These are phyloP conservation scores for Channa striata DNA, from an alignment of 2,797 vertebrate genomes.

Conservation along the genomic window DNA sequence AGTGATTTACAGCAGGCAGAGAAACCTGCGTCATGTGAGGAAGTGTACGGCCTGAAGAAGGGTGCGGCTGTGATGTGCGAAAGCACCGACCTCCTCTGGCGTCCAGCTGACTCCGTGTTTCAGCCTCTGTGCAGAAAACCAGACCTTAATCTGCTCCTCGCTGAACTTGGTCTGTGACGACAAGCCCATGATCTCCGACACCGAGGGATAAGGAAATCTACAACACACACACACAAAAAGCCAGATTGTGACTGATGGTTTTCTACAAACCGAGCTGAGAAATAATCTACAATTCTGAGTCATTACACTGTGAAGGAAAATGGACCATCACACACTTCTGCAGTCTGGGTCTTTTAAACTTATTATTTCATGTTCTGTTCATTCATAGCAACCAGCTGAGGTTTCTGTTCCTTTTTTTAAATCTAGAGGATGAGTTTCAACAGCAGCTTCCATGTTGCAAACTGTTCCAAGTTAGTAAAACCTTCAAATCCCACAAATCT, in stretches of 20 bases:
- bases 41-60: neutral
- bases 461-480: too few species aligned
- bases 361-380: too few species aligned
- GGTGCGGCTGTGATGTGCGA: neutral
- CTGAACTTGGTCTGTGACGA: conserved; percentile 96
- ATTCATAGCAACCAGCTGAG: too few species aligned
- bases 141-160: conserved; percentile 98
- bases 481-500: too few species aligned
- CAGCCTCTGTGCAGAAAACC: conserved; percentile 98
- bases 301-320: neutral
- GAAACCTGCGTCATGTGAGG: neutral
- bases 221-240: neutral
- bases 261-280: neutral
- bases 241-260: neutral
- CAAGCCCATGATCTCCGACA: conserved; percentile 93
- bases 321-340: neutral
- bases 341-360: too few species aligned
- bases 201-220: conserved; percentile 94
- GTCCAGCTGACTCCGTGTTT: conserved; percentile 99
- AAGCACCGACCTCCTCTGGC: conserved; percentile 87
- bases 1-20: neutral
- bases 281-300: neutral
- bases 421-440: too few species aligned
- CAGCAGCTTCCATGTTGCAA: too few species aligned
- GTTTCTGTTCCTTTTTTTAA: too few species aligned